Percentiles rank a stretch among this genome's conserved stretches.
Evolutionary conservation across 2,888 invertebrate genomes (phyloP).

Genomic region (Drosophila emarginata): DNA sequence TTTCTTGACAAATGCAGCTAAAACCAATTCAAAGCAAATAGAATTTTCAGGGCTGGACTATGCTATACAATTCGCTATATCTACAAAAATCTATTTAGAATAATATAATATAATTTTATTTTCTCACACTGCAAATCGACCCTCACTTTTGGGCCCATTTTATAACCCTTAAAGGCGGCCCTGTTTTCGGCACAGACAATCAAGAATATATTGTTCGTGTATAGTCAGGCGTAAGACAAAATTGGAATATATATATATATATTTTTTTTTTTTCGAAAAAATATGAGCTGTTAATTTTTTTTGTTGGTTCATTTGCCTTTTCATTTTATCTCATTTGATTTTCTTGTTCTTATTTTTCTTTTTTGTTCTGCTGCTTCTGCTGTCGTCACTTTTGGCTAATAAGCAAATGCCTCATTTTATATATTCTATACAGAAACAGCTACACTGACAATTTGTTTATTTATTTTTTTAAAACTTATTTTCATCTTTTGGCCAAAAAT

Average conservation of each 20-base stretch:
- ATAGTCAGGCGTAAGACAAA: not conserved
- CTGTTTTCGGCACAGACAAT: not conserved
- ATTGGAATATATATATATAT: not conserved
- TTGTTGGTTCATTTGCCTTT: constrained; percentile 46
- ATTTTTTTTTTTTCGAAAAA: not conserved
- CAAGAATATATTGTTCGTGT: not conserved
- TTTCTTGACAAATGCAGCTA: constrained; percentile 10
- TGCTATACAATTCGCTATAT: too few species aligned
- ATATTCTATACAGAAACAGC: constrained; percentile 14
- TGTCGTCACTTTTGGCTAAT: constrained; percentile 62
- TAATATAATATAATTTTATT: too few species aligned
- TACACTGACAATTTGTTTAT: constrained; percentile 52
- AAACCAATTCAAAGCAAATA: not conserved
- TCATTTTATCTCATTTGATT: constrained; percentile 10
- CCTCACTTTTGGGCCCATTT: not conserved
- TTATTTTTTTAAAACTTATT: constrained; percentile 40
- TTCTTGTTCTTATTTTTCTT: constrained; percentile 1
- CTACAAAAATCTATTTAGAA: too few species aligned
- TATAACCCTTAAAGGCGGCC: not conserved
- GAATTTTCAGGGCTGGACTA: not conserved
- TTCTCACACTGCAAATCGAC: too few species aligned
- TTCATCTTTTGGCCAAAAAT: constrained; percentile 8
- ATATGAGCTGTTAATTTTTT: not conserved
- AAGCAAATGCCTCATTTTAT: constrained; percentile 31
- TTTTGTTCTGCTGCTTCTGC: constrained; percentile 51